Conservation (phyloP, 2,113 vertebrate species). For the Pseudois nayaur region DNA sequence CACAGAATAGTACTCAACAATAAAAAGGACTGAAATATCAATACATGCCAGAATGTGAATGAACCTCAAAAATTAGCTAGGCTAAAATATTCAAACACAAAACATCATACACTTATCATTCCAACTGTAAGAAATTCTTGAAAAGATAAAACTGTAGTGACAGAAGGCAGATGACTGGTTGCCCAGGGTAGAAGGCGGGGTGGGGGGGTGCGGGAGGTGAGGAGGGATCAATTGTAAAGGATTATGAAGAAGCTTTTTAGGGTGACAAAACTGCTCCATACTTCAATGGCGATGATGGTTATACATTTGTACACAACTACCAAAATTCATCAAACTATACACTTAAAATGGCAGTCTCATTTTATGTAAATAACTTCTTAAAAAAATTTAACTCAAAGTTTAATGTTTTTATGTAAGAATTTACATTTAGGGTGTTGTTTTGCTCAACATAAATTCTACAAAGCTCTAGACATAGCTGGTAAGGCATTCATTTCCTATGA, state of each 20-base stretch:
- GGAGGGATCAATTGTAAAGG: not conserved
- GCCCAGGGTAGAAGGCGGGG: not conserved
- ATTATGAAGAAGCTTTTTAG: not conserved
- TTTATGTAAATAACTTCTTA: not conserved
- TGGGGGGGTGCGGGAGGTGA: too few relatives aligned
- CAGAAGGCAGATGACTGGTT: not conserved
- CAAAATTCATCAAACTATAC: conserved; percentile 11
- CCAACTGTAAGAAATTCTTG: not conserved
- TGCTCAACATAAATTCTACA: not conserved
- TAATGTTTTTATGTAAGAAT: not conserved
- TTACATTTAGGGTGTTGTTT: not conserved
- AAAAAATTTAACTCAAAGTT: not conserved
- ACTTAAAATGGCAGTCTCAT: not conserved
- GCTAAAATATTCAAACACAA: not conserved
- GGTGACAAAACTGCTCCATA: not conserved
- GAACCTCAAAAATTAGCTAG: not conserved
- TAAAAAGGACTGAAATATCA: not conserved
- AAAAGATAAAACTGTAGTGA: not conserved
- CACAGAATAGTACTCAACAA: not conserved
- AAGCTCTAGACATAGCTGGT: not conserved
- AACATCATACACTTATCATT: not conserved
- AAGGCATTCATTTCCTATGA: not conserved
- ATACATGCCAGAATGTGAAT: not conserved
- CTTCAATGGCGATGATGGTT: not conserved
- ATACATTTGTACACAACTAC: not conserved